Conservation (phyloP, 1,140 invertebrate species). For the Diorhabda carinulata region DNA sequence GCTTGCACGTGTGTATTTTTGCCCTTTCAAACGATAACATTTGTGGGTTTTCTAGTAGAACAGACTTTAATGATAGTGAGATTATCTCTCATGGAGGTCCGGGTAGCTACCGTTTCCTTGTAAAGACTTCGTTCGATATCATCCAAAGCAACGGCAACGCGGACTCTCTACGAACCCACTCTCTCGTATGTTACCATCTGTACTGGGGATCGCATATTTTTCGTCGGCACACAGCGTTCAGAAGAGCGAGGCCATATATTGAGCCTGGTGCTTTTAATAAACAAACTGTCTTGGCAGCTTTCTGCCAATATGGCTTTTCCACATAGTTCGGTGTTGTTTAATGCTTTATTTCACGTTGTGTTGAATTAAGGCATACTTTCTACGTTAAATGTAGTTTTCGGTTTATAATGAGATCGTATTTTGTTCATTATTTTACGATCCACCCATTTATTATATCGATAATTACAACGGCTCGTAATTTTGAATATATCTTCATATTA, state of each 20-base stretch:
- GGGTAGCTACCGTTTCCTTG: constrained; percentile 9
- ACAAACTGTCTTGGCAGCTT: constrained; percentile 23
- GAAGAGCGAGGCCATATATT: constrained; percentile 21
- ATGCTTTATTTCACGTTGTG: constrained; percentile 8
- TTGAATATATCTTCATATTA: no score
- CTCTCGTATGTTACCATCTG: not conserved
- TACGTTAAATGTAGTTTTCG: not conserved
- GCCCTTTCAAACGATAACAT: not conserved
- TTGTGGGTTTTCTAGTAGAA: constrained; percentile 4
- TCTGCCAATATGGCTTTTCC: constrained; percentile 19
- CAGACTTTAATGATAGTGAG: constrained; percentile 8
- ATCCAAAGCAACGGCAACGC: not conserved
- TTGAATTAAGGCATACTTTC: constrained; percentile 15
- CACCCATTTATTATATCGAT: no score
- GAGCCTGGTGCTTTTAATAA: constrained; percentile 22
- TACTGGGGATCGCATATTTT: constrained; percentile 13
- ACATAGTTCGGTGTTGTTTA: constrained; percentile 9
- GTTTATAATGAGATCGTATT: not conserved
- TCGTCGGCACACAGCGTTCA: constrained; percentile 20
- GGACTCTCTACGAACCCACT: not conserved
- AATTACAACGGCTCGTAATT: no score
- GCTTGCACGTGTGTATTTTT: not conserved
- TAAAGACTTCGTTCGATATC: constrained; percentile 7
- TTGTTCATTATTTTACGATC: no score
- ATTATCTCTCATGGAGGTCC: constrained; percentile 8